phyloP scores from a whole-genome alignment of 2,888 invertebrate species.

The Leucophora obtusa region DNA sequence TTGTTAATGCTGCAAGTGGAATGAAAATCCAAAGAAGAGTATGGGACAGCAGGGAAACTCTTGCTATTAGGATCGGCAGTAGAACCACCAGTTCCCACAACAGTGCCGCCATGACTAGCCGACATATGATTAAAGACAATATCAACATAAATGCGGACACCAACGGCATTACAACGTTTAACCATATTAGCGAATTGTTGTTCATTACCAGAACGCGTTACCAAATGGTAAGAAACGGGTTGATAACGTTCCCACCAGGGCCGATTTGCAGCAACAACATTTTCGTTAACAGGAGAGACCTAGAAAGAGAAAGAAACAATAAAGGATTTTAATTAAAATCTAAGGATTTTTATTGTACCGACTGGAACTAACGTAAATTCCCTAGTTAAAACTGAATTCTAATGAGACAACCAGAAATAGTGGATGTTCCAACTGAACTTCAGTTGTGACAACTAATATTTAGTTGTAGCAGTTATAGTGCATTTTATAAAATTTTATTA shows the following conservation, averaged over 20 bases:
- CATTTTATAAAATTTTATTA: no score
- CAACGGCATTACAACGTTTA: slow-evolving; percentile 86
- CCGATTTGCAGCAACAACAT: slow-evolving; percentile 81
- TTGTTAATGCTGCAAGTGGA: slow-evolving; percentile 83
- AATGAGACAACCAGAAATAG: no score
- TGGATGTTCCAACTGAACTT: no score
- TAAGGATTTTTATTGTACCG: no score
- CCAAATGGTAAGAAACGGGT: slow-evolving; percentile 88
- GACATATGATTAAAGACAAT: slow-evolving; percentile 93
- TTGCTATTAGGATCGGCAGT: slow-evolving; percentile 80
- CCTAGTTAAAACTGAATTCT: no score
- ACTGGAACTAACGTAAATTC: no score
- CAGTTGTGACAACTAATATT: not conserved
- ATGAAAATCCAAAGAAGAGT: slow-evolving; percentile 85
- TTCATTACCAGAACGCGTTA: slow-evolving; percentile 88
- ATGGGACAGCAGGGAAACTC: slow-evolving; percentile 84
- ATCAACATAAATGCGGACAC: slow-evolving; percentile 91
- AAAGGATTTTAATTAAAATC: no score
- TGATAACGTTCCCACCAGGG: slow-evolving; percentile 96
- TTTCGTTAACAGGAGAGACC: slow-evolving; percentile 88
- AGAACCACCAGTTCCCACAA: slow-evolving; percentile 83
- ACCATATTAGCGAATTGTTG: slow-evolving; percentile 87
- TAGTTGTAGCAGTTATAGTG: not conserved
- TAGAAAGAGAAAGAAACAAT: slow-evolving; percentile 47
- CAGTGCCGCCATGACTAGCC: slow-evolving; percentile 73